Evolutionary conservation across 2,797 vertebrate species (phyloP), one percentile per base, ranked within the genome.

Genomic region (Mycteria americana): DNA sequence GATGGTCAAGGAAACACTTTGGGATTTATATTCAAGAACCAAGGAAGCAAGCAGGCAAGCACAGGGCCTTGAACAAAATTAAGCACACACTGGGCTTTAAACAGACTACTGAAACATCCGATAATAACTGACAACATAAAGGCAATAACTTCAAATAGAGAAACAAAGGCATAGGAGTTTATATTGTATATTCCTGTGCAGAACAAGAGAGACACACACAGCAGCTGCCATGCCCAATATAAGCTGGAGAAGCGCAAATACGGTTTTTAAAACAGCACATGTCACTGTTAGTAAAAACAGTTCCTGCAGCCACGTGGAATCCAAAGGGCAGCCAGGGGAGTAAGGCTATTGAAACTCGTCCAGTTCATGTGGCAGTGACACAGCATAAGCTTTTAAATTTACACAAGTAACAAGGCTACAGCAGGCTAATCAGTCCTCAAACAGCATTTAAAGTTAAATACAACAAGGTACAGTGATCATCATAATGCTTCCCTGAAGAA

Each of bases 401-500:
- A 88, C 15, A 45, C 22, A 50, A 57, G 21, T n/a, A 72, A 93
- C 19, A 82, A 79, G 82, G 23, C 85, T 88, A 59, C 18, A 51
- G 72, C 51, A 80, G 56, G 69, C 39, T 77, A 69, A 75, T 76
- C 43, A 82, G 80, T 30, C 77, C 57, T 88, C 62, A 68, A 78
- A 90, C 12, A 75, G 39, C 65, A 74, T 82, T 92, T 75, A 33
- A 92, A 80, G 69, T 51, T 89, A 88, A 91, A 64, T 45, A 69
- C 39, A 89, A 72, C 27, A 63, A 65, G 64, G 60, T 56, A 31
- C 63, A 72, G 70, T 3, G 25, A 89, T 72, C 45, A 85, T 11
- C 35, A 45, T 16, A 22, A 92, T 37, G 51, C 35, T 84, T 87
- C 85, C 81, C 60, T n/a, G 19, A 57, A 41, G 81, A 56, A 84